These are phyloP conservation scores for Coregonus suidteri DNA, from an alignment of 2,797 vertebrate genomes.

Conservation along the genomic window DNA sequence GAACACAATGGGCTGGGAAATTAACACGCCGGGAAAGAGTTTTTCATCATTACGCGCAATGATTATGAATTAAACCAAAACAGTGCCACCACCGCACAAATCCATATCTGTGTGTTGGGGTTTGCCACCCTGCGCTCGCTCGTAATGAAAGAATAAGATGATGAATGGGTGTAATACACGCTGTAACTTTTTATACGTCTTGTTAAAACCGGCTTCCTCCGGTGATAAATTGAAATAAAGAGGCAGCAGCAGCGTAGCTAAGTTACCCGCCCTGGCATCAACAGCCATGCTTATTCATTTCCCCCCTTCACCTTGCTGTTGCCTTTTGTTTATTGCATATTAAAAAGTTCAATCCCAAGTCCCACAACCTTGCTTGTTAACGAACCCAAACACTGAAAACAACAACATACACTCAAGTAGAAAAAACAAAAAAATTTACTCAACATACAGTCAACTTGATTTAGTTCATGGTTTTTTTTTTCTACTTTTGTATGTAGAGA, in stretches of 20 bases:
- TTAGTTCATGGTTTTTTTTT: too few relatives aligned
- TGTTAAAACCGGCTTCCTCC: too few relatives aligned
- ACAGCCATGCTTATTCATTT: slow-evolving; percentile 58
- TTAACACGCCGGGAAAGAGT: slow-evolving; percentile 60
- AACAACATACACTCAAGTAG: too few relatives aligned
- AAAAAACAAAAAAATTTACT: too few relatives aligned
- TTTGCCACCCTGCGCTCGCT: slow-evolving; percentile 37
- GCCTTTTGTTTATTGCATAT: slow-evolving; percentile 38
- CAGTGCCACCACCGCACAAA: slow-evolving; percentile 38
- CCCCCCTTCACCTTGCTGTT: slow-evolving; percentile 38
- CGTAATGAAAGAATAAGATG: slow-evolving; percentile 74
- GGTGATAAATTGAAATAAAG: too few relatives aligned
- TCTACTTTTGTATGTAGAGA: too few relatives aligned
- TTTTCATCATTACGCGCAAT: slow-evolving; percentile 77
- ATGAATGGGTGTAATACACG: slow-evolving; percentile 75
- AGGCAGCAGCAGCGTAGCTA: slow-evolving; percentile 36
- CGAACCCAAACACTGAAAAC: too few relatives aligned
- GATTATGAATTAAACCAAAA: slow-evolving; percentile 72
- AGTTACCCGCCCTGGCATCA: slow-evolving; percentile 49
- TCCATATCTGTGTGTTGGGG: slow-evolving; percentile 59
- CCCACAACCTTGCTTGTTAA: slow-evolving; percentile 50
- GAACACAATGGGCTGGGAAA: slow-evolving; percentile 66
- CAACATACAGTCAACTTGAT: too few relatives aligned
- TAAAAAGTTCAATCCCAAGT: not conserved
- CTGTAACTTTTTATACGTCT: too few relatives aligned